Percentiles rank a stretch among this genome's conserved stretches.
phyloP scores from a whole-genome alignment of 92 coral and sea anemone genomes.

The Parazoanthus darwini region DNA sequence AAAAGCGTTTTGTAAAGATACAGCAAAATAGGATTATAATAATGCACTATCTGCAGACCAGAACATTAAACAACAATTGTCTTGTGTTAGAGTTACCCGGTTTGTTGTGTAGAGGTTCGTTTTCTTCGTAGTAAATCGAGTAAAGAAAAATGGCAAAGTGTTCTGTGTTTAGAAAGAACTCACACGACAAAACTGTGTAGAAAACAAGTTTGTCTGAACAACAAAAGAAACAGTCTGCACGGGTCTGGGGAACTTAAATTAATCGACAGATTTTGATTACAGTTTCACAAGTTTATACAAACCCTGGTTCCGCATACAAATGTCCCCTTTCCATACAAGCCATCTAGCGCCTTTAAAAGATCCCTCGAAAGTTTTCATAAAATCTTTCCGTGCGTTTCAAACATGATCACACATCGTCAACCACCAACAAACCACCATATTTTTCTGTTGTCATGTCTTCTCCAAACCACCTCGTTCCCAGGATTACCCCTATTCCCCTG shows the following conservation, averaged over 20 bases:
- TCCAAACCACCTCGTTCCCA: constrained; percentile 2
- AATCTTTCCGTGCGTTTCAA: constrained; percentile 5
- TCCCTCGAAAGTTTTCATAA: background rate
- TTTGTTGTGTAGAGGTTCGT: no score
- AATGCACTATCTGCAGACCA: no score
- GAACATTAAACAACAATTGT: no score
- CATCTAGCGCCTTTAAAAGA: background rate
- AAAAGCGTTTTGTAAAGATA: no score
- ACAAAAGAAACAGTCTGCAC: background rate
- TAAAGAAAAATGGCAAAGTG: no score
- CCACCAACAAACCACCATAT: constrained; percentile 24
- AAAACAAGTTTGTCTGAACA: background rate
- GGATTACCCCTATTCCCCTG: background rate
- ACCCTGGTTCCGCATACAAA: background rate
- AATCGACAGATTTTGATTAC: background rate
- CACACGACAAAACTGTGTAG: no score
- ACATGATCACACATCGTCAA: background rate
- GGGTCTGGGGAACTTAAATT: background rate
- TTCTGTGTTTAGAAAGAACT: no score
- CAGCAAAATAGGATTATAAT: no score
- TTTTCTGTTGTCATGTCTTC: constrained; percentile 31
- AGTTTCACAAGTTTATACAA: background rate
- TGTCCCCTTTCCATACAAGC: constrained; percentile 24
- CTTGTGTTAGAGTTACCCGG: no score
- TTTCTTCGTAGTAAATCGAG: no score